Conservation (phyloP, 2,888 invertebrate species). For the Acrobasis suavella region DNA sequence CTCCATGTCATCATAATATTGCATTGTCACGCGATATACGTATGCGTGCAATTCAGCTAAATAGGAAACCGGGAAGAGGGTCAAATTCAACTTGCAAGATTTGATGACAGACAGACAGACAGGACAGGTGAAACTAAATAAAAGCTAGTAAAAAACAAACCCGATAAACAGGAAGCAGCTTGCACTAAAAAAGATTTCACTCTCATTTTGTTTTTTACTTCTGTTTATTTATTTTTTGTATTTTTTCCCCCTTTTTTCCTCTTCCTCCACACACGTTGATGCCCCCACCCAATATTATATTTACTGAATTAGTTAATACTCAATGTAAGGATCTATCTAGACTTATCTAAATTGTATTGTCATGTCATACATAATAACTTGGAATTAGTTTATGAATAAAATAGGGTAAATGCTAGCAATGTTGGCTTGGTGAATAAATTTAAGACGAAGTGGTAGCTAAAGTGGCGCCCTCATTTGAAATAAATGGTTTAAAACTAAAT, state of each 20-base stretch:
- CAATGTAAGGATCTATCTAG: not conserved
- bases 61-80: too few species aligned
- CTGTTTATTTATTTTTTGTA: not conserved
- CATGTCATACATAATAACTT: not conserved
- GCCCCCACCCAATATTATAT: not conserved
- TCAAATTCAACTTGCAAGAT: too few species aligned
- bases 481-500: too few species aligned
- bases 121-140: too few species aligned
- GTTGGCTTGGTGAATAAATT: not conserved
- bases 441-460: too few species aligned
- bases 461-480: too few species aligned
- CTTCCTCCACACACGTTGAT: not conserved
- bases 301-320: conserved; percentile 4
- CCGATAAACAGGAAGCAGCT: conserved; percentile 9
- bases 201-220: conserved; percentile 5
- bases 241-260: not conserved
- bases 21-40: too few species aligned
- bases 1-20: too few species aligned
- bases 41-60: too few species aligned
- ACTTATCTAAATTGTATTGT: conserved; percentile 9
- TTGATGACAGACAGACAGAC: too few species aligned
- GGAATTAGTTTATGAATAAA: not conserved
- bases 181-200: conserved; percentile 13
- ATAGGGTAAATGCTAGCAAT: not conserved
- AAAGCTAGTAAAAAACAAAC: conserved; percentile 9